These are phyloP conservation scores for Eulemur rufifrons DNA, from an alignment of 2,113 vertebrate species.

Conservation along the genomic window DNA sequence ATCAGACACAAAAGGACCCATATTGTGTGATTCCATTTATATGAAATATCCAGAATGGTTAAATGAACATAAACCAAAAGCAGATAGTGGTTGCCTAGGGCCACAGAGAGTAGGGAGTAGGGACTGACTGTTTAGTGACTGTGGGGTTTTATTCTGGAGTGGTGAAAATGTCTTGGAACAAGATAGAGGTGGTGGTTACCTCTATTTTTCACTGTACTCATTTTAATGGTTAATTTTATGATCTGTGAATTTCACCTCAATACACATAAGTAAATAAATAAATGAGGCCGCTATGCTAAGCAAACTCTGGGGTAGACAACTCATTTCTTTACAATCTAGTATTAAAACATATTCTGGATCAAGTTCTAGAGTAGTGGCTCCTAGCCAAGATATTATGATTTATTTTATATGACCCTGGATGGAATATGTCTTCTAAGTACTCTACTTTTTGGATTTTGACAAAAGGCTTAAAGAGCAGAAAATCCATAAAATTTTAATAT, in stretches of 20 bases:
- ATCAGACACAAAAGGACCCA: not conserved
- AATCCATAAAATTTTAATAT: not conserved
- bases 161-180: not conserved
- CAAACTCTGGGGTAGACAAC: not conserved
- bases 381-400: not conserved
- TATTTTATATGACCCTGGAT: not conserved
- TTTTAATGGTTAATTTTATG: not conserved
- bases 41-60: not conserved
- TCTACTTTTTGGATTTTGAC: not conserved
- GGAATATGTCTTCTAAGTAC: not conserved
- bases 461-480: not conserved
- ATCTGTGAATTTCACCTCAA: not conserved
- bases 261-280: not conserved
- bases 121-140: not conserved
- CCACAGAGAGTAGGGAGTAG: not conserved
- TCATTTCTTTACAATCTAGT: not conserved
- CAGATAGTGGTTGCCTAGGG: not conserved
- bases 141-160: not conserved
- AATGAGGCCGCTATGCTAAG: not conserved
- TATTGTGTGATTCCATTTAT: not conserved
- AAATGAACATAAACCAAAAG: not conserved
- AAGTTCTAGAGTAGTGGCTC: not conserved
- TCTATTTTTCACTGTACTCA: not conserved
- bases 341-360: constrained; percentile 4
- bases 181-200: not conserved